These are phyloP conservation scores for Leistus spinibarbis DNA, from an alignment of 2,888 invertebrate species.

Conservation along the genomic window DNA sequence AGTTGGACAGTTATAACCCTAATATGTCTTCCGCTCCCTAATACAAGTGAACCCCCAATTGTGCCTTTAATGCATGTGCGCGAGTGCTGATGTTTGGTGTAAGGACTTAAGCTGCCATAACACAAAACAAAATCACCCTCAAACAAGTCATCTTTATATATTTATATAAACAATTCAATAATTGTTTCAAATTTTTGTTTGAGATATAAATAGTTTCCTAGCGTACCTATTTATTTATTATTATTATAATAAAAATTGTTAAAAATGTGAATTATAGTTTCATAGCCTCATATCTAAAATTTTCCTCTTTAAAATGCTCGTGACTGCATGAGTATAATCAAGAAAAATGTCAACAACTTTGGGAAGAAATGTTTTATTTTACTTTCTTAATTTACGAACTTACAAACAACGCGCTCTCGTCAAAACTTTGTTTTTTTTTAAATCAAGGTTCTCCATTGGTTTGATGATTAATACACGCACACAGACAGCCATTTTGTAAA, in stretches of 20 bases:
- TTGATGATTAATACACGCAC: background rate
- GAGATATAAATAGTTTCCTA: slow-evolving; percentile 23
- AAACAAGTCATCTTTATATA: slow-evolving; percentile 13
- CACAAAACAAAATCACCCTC: slow-evolving; percentile 12
- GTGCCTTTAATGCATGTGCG: slow-evolving; percentile 12
- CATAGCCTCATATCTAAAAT: no score
- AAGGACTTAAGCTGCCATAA: slow-evolving; percentile 13
- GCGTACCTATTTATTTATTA: slow-evolving; percentile 33
- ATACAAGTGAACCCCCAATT: background rate
- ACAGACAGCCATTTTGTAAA: background rate
- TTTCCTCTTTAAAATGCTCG: no score
- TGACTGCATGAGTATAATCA: no score
- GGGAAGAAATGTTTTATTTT: background rate
- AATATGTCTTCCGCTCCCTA: slow-evolving; percentile 1
- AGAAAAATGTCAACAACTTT: background rate
- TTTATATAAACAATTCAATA: slow-evolving; percentile 30
- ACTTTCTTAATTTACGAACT: background rate
- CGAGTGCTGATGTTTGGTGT: slow-evolving; percentile 12
- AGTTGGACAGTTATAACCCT: background rate
- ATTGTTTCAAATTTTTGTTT: slow-evolving; percentile 33
- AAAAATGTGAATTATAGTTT: background rate
- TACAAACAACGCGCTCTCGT: no score
- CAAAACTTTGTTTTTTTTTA: background rate
- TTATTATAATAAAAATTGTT: slow-evolving; percentile 31
- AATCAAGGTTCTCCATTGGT: background rate